Conservation (phyloP, 2,113 vertebrate genomes). For the Dascyllus trimaculatus region DNA sequence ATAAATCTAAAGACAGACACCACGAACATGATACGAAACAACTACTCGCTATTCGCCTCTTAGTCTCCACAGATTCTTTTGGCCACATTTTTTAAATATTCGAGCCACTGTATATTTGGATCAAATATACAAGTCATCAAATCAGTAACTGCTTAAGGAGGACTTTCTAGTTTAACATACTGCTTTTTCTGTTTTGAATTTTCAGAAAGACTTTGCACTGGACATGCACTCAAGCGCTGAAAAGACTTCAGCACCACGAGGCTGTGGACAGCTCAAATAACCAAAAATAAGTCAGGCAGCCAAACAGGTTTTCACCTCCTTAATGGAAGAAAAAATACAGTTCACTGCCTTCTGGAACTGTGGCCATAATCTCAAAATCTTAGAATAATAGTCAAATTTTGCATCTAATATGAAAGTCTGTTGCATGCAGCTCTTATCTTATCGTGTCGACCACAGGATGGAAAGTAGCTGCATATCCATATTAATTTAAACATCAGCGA, state of each 20-base stretch:
- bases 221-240: background rate
- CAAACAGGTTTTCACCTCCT: too few relatives aligned
- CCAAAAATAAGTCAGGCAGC: background rate
- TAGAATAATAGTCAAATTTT: background rate
- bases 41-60: background rate
- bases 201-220: background rate
- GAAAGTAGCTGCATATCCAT: background rate
- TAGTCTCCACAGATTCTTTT: background rate
- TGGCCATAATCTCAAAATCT: background rate
- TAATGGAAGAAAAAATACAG: background rate
- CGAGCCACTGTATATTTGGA: background rate
- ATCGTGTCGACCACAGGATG: background rate
- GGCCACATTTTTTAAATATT: background rate
- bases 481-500: slow-evolving; percentile 9
- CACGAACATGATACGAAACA: background rate
- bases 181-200: too few relatives aligned
- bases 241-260: slow-evolving; percentile 46
- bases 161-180: background rate
- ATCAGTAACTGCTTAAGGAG: background rate
- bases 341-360: background rate
- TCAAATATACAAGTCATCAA: background rate
- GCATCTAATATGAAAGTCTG: background rate
- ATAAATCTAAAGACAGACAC: background rate
- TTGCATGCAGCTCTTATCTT: background rate
- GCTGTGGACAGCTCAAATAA: slow-evolving; percentile 29